A percentile compares a stretch with the other conserved stretches of the same genome.
Conservation (phyloP, 1,140 invertebrate genomes). For the Aphelinus atriplicis region DNA sequence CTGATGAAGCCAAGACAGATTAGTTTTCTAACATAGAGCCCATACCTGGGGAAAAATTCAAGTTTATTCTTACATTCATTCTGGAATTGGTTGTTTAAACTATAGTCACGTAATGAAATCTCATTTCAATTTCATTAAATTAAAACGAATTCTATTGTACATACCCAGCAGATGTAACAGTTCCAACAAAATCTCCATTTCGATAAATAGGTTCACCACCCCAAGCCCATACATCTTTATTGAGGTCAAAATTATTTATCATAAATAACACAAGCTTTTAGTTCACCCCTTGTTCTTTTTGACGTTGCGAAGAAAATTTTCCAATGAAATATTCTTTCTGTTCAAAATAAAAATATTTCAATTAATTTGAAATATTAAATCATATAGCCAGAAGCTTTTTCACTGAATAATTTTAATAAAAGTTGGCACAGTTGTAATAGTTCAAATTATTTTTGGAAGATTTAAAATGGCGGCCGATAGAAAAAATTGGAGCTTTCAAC, state of each 20-base stretch:
- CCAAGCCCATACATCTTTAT: constrained; percentile 83
- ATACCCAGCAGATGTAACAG: constrained; percentile 81
- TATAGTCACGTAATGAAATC: constrained; percentile 17
- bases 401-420: no score
- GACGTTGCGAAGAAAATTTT: constrained; percentile 75
- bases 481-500: no score
- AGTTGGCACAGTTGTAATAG: no score
- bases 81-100: background rate
- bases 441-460: no score
- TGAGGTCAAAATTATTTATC: constrained; percentile 77
- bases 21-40: constrained; percentile 72
- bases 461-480: no score
- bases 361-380: no score
- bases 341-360: constrained; percentile 16
- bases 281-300: constrained; percentile 76
- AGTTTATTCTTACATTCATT: background rate
- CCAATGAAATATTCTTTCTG: constrained; percentile 79
- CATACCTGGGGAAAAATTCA: constrained; percentile 71
- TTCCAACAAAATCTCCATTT: constrained; percentile 76
- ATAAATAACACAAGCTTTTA: constrained; percentile 78
- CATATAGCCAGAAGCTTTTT: no score
- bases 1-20: constrained; percentile 76
- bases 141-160: background rate
- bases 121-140: constrained; percentile 1
- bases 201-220: constrained; percentile 83